Percentiles rank a stretch among this genome's conserved stretches.
phyloP scores from a whole-genome alignment of 2,888 invertebrate genomes.

The Crocallis elinguaria region DNA sequence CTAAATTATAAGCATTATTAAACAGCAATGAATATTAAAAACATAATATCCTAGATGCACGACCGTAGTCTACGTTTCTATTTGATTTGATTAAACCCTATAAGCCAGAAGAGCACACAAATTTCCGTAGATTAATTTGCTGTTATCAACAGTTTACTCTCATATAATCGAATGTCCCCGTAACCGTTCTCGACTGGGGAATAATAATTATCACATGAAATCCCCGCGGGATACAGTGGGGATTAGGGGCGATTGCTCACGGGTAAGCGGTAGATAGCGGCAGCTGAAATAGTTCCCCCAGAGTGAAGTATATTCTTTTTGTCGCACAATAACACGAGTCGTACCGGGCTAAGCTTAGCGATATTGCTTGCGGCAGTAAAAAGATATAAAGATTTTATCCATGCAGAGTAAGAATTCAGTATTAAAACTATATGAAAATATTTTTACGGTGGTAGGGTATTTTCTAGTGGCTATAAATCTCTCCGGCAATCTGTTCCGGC shows the following conservation, averaged over 20 bases:
- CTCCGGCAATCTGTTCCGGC: too few species aligned
- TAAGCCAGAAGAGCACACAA: too few species aligned
- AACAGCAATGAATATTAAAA: too few species aligned
- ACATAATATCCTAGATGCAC: too few species aligned
- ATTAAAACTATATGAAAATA: too few species aligned
- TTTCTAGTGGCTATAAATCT: too few species aligned
- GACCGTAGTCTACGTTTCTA: too few species aligned
- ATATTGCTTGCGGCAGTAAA: constrained; percentile 8
- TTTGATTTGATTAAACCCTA: too few species aligned
- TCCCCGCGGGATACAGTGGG: constrained; percentile 49
- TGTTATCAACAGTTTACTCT: not conserved
- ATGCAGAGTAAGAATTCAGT: too few species aligned
- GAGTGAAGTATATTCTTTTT: constrained; percentile 12
- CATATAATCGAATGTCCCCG: constrained; percentile 13
- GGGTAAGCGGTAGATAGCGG: constrained; percentile 43
- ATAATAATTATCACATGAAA: constrained; percentile 60
- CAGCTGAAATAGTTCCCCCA: constrained; percentile 20
- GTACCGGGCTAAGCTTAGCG: not conserved
- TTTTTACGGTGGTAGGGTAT: too few species aligned
- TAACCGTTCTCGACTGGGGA: constrained; percentile 35
- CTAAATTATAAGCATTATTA: too few species aligned
- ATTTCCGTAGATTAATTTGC: not conserved
- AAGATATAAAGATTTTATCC: too few species aligned
- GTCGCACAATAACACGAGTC: constrained; percentile 1
- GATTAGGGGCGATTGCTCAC: constrained; percentile 55